Base-by-base conservation (phyloP, 2,888 invertebrate species). In the Baronia brevicornis region DNA sequence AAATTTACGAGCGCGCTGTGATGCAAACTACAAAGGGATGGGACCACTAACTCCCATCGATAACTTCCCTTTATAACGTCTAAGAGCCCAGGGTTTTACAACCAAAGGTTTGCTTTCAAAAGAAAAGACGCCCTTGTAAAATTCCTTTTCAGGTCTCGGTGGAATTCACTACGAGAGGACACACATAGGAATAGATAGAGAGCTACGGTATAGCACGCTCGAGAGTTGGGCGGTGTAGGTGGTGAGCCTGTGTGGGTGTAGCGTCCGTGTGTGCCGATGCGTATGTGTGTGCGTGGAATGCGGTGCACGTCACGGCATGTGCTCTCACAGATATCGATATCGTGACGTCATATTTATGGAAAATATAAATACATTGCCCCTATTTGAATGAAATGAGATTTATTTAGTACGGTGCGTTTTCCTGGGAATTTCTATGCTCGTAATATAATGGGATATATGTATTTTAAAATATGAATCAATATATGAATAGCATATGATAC, bases 61-160 rank as follows among this genome's bases (percentile, higher is more conserved):
- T n/a, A 63, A 36, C 40, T 43, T 57, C 61, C 57, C 62, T 60
- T 61, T 54, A 62, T 60, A 62, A 60, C 62, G 54, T 60, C 56
- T 65, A 66, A 68, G 62, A 67, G 60, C 59, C n/a, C 47, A 28
- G 46, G 56, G 52, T 70, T 71, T 74, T 68, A 72, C 72, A 67
- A 51, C 56, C 59, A 57, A 70, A 72, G 68, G 73, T 70, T 71
- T 56, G 40, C 47, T 39, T 52, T 72, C 64, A 71, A 74, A 77
- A 72, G 71, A 68, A 69, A 70, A 65, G 56, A 54, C 62, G 71
- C 72, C 72, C 75, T 75, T 75, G 73, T 72, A 67, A 79, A 75
- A 70, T 68, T 71, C 63, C 58, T 69, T 77, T 77, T 73, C 72
- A 71, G 70, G 71, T 78, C 79, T 75, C 78, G 32, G 46, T 68